Conservation (phyloP, 2,113 vertebrate species). For the Pleuronectes platessa region DNA sequence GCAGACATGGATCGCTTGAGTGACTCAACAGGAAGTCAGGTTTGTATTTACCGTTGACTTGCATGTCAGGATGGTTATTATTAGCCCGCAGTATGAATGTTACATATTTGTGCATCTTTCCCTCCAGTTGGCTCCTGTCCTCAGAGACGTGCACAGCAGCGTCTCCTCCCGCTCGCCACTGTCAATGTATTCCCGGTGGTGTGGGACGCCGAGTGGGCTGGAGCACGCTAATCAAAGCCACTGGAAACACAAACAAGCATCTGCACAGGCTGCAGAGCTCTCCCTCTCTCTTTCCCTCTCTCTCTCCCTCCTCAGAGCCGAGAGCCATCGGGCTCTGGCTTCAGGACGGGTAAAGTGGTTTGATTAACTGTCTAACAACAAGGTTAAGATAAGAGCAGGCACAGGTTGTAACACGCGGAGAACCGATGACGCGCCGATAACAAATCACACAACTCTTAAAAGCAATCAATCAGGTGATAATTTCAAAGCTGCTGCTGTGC, state of each 20-base stretch:
- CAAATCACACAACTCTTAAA: slow-evolving; percentile 13
- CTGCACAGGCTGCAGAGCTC: slow-evolving; percentile 4
- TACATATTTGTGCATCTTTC: slow-evolving; percentile 12
- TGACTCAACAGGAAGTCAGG: neutral
- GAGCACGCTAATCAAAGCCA: slow-evolving; percentile 78
- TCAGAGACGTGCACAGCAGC: slow-evolving; percentile 82
- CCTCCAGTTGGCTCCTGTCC: slow-evolving; percentile 66
- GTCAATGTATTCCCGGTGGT: slow-evolving; percentile 84
- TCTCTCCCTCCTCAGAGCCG: neutral
- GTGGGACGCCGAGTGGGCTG: slow-evolving; percentile 84
- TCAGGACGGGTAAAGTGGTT: slow-evolving; percentile 30
- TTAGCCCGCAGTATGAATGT: slow-evolving; percentile 12
- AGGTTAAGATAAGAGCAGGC: slow-evolving; percentile 56
- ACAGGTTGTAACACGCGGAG: slow-evolving; percentile 4
- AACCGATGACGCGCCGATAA: slow-evolving; percentile 54
- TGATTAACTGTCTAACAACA: slow-evolving; percentile 55
- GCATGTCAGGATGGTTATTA: slow-evolving; percentile 47
- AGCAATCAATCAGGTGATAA: slow-evolving; percentile 10
- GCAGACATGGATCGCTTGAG: neutral
- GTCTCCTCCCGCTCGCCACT: slow-evolving; percentile 80
- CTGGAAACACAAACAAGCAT: slow-evolving; percentile 57
- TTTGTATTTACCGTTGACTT: slow-evolving; percentile 4
- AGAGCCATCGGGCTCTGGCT: slow-evolving; percentile 3
- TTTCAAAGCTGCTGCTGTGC: too few relatives aligned
- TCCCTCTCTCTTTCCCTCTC: neutral